Base-by-base conservation (phyloP, 1,140 invertebrate species). In the Drosophila kurseongensis region DNA sequence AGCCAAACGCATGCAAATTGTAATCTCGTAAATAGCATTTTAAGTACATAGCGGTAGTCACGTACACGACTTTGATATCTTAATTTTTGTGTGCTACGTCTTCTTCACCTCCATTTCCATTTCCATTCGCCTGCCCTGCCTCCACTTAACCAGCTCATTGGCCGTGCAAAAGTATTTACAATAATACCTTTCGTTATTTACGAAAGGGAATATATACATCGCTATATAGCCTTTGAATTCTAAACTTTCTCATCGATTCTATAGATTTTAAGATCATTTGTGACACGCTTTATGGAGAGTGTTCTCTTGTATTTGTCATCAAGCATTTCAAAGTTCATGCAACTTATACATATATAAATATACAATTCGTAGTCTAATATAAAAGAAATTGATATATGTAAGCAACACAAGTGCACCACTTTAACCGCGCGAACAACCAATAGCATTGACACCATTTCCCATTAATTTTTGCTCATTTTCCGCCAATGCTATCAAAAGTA, bases 21-120 rank as follows among this genome's bases (percentile, higher is more conserved):
- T 83, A 88, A 83, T 89, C 83, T 88, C 83, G 73, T 88, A 88
- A 86, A 88, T 88, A 89, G 75, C 67, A 81, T 80, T 82, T 88
- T 89, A 88, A 79, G 83, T 89, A 89, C 84, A 88, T 88, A 89
- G 73, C 76, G 52, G 80, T 69, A 69, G 83, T 88, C 83, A 88
- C 83, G 83, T 88, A 88, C 81, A 58, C 47, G 54, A 44, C 58
- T 54, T 63, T 68, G 74, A 77, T 77, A 77, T 77, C 75, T 76
- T 55, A 59, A 59, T 66, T 75, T 75, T 75, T 40, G 59, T 54
- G 58, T 68, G 36, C 42, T 38, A 40, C 44, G 59, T 50, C 58
- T 62, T 67, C 10, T 29, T 36, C 60, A 44, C 65, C 59, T 44
- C 45, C 29, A 32, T 32, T 32, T 32, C 59, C 59, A 48, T 13